Evolutionary conservation across 2,797 vertebrate species (phyloP), one percentile per base, ranked within the genome.

Genomic region (Protonibea diacanthus): DNA sequence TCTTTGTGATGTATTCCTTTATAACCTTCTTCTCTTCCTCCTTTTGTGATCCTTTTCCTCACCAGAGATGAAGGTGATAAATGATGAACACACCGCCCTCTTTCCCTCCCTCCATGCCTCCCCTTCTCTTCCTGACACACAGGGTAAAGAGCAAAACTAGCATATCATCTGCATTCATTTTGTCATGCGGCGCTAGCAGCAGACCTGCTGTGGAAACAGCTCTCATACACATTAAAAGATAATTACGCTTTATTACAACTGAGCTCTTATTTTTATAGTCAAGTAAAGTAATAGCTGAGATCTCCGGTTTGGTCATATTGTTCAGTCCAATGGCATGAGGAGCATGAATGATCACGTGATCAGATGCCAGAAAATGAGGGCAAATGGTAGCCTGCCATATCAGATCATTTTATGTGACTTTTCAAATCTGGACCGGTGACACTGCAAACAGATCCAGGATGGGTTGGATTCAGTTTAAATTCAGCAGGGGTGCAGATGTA

Each of bases 161-260:
- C 21, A 45, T 47, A 75, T 62, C 15, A 82, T 74, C 48, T 69
- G 58, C 55, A 71, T 76, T 69, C 6, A 29, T 59, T 73, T 62
- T 10, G 5, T 38, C 20, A 13, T 42, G 61, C 52, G 29, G 62
- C 17, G 23, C 42, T n/a, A 42, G 17, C 69, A 61, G 21, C 13
- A 62, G 49, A 67, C 49, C 62, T 23, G 44, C 73, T 49, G 56
- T 61, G 33, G 42, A 15, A 55, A 45, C 45, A n/a, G 61, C 60
- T 64, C 44, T 47, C 6, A 66, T n/a, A 69, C 27, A 9, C 40
- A 45, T 49, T 71, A 44, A 67, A 33, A 12, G 14, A 65, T 52
- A 25, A 48, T 38, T 70, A 13, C 21, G 40, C 33, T 47, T 17
- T 21, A 23, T 67, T 42, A 40, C 12, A 61, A 17, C 18, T 11